These are phyloP conservation scores for Microtus montanus DNA, from an alignment of 2,113 vertebrate genomes.

Conservation along the genomic window DNA sequence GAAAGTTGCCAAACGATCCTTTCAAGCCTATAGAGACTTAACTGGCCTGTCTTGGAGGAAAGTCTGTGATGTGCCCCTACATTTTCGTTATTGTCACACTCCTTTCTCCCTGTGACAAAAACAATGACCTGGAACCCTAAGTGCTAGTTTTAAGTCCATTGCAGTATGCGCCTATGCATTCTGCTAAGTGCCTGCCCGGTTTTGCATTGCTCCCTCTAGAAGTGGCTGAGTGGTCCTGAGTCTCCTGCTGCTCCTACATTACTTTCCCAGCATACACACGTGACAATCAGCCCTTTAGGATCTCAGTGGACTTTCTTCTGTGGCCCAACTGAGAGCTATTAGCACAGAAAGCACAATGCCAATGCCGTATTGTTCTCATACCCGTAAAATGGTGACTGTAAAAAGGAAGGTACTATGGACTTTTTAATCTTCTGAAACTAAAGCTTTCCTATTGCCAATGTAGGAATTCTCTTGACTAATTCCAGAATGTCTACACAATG, in stretches of 20 bases:
- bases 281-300: background rate
- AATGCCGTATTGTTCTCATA: background rate
- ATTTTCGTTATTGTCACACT: slow-evolving; percentile 6
- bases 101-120: background rate
- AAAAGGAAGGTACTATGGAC: slow-evolving; percentile 51
- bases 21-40: slow-evolving; percentile 29
- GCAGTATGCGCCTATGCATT: background rate
- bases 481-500: background rate
- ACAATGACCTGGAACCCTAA: background rate
- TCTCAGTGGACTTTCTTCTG: background rate
- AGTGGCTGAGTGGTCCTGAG: background rate
- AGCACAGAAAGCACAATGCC: background rate
- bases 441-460: slow-evolving; percentile 37
- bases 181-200: background rate
- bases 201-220: background rate
- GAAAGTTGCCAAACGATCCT: slow-evolving; percentile 48
- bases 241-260: background rate
- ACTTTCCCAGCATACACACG: background rate
- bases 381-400: background rate
- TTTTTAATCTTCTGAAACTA: slow-evolving; percentile 49
- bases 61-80: background rate
- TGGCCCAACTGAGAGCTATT: background rate
- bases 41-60: slow-evolving; percentile 37
- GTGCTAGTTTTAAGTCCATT: background rate
- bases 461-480: slow-evolving; percentile 29